phyloP scores from a whole-genome alignment of 1,140 invertebrate genomes.

The Aphidius ervi region DNA sequence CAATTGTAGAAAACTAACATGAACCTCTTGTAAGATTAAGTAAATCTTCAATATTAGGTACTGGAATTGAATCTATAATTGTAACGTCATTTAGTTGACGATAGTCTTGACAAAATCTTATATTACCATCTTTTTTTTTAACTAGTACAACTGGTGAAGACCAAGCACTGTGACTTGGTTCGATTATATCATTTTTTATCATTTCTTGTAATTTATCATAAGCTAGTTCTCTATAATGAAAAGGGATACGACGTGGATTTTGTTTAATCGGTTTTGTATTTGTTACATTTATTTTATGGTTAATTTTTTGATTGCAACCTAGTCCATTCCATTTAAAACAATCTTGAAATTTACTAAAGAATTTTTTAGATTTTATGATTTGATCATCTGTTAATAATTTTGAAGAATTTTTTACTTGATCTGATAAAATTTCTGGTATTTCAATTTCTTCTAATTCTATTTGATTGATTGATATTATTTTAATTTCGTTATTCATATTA shows the following conservation, averaged over 20 bases:
- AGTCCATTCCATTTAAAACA: conserved; percentile 3
- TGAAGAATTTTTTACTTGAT: not conserved
- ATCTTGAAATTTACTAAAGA: not conserved
- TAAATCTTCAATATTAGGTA: conserved; percentile 29
- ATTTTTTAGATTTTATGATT: not conserved
- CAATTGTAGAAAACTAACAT: conserved; percentile 31
- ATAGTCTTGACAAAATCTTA: conserved; percentile 52
- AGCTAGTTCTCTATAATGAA: conserved; percentile 27
- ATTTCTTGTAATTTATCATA: conserved; percentile 15
- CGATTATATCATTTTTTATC: conserved; percentile 20
- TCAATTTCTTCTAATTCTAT: not conserved
- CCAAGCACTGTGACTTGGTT: conserved; percentile 18
- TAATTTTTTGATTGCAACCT: conserved; percentile 7
- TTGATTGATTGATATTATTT: not conserved
- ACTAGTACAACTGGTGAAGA: conserved; percentile 35
- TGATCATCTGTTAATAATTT: not conserved
- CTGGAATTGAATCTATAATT: conserved; percentile 28
- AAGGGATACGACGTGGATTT: conserved; percentile 1
- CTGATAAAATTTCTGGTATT: not conserved
- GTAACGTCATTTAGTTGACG: conserved; percentile 47
- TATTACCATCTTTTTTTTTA: conserved; percentile 47
- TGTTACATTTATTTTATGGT: conserved; percentile 13
- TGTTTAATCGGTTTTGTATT: conserved; percentile 15
- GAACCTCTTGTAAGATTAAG: conserved; percentile 26
- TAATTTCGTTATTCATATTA: not conserved